phyloP scores from a whole-genome alignment of 2,113 vertebrate species.

The Mus spicilegus region DNA sequence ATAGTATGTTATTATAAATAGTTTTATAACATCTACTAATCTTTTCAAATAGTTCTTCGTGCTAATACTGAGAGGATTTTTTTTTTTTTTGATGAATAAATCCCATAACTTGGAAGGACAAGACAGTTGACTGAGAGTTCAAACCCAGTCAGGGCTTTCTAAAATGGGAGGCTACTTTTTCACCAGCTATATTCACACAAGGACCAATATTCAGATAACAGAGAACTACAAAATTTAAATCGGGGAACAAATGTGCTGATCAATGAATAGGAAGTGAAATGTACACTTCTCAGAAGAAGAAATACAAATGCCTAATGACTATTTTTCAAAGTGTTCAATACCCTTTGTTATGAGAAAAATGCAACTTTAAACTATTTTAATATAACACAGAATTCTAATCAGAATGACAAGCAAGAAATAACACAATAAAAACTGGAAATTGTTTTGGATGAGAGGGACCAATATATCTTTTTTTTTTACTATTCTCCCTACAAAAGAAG shows the following conservation, averaged over 20 bases:
- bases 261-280: background rate
- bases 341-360: background rate
- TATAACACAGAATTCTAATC: background rate
- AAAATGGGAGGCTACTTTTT: background rate
- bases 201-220: background rate
- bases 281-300: background rate
- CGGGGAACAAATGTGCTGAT: background rate
- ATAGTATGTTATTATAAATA: background rate
- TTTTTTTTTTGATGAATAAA: no score
- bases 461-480: background rate
- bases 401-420: background rate
- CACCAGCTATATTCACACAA: no score
- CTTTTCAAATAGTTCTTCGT: background rate
- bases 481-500: background rate
- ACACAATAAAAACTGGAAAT: background rate
- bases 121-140: background rate
- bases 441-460: background rate
- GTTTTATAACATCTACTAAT: background rate
- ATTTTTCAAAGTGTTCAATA: background rate
- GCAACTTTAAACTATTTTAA: background rate
- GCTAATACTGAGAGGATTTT: background rate
- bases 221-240: background rate
- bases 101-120: background rate
- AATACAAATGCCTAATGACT: background rate
- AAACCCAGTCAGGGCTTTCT: background rate